Evolutionary conservation across 2,113 vertebrate genomes (phyloP).

Genomic region (Scomber japonicus): DNA sequence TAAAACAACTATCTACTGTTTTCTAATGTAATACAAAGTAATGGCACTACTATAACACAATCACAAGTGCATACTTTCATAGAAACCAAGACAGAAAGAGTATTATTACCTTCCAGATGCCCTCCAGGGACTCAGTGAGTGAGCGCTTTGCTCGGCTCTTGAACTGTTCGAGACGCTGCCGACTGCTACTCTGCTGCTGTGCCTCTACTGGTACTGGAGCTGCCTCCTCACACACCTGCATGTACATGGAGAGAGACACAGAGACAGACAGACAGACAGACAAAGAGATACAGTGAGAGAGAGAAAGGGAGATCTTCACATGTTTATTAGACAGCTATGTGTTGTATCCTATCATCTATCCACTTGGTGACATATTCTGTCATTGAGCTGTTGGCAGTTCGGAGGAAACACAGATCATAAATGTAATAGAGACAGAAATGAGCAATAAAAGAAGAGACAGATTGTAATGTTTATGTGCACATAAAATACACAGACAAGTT

Average conservation of each 20-base stretch:
- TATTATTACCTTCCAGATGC: slow-evolving; percentile 86
- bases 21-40: background rate
- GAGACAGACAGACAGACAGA: too few species aligned
- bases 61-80: background rate
- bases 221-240: slow-evolving; percentile 66
- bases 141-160: slow-evolving; percentile 94
- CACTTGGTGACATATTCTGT: background rate
- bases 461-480: slow-evolving; percentile 3
- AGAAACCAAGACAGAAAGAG: background rate
- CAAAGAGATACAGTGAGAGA: background rate
- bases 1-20: background rate
- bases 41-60: background rate
- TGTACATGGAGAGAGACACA: background rate
- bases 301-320: background rate
- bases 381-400: background rate
- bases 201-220: slow-evolving; percentile 74
- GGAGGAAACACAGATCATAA: background rate
- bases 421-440: background rate
- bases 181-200: slow-evolving; percentile 86
- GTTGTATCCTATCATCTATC: background rate
- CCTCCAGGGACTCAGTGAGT: slow-evolving; percentile 94
- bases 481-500: background rate
- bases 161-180: slow-evolving; percentile 91
- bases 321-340: background rate
- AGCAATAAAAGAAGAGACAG: background rate